Conservation (phyloP, 2,888 invertebrate species). For the Phalera bucephala region DNA sequence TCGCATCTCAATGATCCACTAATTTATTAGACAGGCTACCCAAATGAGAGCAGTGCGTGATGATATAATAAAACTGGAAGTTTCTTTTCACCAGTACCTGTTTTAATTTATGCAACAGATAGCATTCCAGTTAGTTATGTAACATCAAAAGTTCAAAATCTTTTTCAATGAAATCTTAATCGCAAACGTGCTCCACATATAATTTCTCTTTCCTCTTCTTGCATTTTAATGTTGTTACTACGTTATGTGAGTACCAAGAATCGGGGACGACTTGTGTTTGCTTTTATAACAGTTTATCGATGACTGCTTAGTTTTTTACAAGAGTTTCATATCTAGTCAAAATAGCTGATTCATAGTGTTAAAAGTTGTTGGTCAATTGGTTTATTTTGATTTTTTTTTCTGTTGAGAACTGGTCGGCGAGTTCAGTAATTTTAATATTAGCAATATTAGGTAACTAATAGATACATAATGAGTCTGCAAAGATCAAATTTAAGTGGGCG, state of each 20-base stretch:
- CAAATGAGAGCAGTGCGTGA: neutral
- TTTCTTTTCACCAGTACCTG: conserved; percentile 1
- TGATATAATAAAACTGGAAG: neutral
- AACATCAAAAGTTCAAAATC: neutral
- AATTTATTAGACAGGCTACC: neutral
- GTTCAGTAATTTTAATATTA: too few relatives aligned
- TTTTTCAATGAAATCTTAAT: neutral
- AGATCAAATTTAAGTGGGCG: too few relatives aligned
- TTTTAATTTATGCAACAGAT: conserved; percentile 1
- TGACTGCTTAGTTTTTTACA: too few relatives aligned
- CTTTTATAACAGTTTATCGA: neutral
- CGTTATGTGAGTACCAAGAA: neutral
- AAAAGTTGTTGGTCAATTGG: too few relatives aligned
- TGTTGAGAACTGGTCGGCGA: too few relatives aligned
- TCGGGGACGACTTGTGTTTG: neutral
- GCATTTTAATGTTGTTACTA: neutral
- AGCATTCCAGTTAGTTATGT: conserved; percentile 1
- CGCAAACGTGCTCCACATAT: neutral
- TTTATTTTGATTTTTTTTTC: too few relatives aligned
- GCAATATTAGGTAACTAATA: too few relatives aligned
- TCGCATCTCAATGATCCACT: too few relatives aligned
- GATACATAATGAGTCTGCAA: too few relatives aligned
- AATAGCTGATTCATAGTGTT: too few relatives aligned
- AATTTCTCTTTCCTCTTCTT: conserved; percentile 1
- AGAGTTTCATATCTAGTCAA: too few relatives aligned